Conservation (phyloP, 2,113 vertebrate species). For the Ondatra zibethicus region DNA sequence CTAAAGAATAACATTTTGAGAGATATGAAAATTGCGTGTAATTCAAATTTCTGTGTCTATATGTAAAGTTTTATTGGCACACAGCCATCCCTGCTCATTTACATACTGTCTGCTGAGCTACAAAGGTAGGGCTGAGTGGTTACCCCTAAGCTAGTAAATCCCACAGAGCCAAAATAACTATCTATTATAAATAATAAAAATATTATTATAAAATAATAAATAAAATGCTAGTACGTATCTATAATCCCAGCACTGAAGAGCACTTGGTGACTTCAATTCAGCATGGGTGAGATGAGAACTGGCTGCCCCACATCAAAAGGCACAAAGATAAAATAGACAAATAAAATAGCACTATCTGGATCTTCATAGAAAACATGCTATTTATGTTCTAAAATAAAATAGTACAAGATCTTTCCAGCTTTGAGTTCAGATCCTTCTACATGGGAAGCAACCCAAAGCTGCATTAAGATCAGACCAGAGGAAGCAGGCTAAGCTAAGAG, state of each 20-base stretch:
- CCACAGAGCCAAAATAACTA: background rate
- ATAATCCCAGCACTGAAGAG: background rate
- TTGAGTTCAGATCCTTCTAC: background rate
- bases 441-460: background rate
- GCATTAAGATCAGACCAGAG: background rate
- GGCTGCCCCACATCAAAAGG: background rate
- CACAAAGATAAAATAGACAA: background rate
- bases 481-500: background rate
- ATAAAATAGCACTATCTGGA: background rate
- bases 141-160: background rate
- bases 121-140: background rate
- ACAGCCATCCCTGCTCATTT: background rate
- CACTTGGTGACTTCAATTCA: background rate
- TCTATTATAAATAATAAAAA: background rate
- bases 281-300: background rate
- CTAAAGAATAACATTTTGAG: background rate
- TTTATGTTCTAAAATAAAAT: background rate
- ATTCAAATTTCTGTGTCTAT: conserved; percentile 28
- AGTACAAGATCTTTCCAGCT: background rate
- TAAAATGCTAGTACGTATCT: background rate
- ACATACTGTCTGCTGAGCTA: background rate
- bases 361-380: background rate
- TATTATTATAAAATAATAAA: background rate
- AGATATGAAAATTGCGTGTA: background rate
- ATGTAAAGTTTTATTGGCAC: conserved; percentile 14